Evolutionary conservation across 37 sponge, comb jelly and placozoan species (phyloP).

Genomic region (Hexactinellida sp.): DNA sequence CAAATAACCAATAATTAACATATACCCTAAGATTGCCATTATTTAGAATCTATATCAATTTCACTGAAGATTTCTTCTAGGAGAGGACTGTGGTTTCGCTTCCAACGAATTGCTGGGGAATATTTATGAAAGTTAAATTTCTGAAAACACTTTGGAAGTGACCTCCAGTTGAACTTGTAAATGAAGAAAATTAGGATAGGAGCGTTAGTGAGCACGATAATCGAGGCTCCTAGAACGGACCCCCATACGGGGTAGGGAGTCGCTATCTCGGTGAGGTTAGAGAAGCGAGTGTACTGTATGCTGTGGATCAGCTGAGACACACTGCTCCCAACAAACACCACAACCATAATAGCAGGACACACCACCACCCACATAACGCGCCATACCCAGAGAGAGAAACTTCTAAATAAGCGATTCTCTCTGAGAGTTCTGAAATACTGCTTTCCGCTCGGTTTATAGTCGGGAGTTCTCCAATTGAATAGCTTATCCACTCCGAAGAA

Average conservation of each 20-base stretch:
- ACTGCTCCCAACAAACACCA: constrained; percentile 58
- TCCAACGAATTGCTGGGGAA: background rate
- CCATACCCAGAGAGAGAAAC: constrained; percentile 29
- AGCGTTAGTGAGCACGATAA: background rate
- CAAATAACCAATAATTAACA: too few relatives aligned
- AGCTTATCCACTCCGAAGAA: constrained; percentile 61
- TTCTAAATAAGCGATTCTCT: background rate
- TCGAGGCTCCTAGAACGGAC: background rate
- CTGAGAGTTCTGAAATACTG: background rate
- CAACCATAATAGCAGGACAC: constrained; percentile 48
- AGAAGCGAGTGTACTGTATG: constrained; percentile 29
- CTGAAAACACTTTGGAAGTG: background rate
- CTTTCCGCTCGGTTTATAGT: background rate
- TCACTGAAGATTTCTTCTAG: background rate
- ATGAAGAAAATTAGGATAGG: background rate
- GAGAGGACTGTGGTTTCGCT: background rate
- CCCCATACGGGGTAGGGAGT: background rate
- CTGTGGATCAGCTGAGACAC: constrained; percentile 34
- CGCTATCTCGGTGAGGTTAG: background rate
- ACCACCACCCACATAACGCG: constrained; percentile 55
- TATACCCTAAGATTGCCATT: too few relatives aligned
- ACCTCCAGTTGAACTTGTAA: background rate
- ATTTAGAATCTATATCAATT: background rate
- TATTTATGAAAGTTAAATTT: background rate
- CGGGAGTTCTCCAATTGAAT: background rate